phyloP scores from a whole-genome alignment of 2,888 invertebrate species.

The Agrochola macilenta region DNA sequence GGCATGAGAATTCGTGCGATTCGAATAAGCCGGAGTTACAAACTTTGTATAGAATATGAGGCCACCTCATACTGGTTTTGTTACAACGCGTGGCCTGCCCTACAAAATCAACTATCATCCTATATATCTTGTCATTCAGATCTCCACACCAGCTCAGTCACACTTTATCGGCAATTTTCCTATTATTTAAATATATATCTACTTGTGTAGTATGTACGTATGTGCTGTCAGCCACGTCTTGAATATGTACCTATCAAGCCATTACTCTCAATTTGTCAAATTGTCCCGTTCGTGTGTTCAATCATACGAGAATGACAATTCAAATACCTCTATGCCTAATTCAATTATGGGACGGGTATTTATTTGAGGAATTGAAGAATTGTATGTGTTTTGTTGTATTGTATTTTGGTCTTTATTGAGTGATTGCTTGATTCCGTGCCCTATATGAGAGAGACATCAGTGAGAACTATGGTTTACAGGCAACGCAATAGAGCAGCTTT shows the following conservation, averaged over 20 bases:
- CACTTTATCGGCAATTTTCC: conserved; percentile 48
- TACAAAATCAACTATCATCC: not conserved
- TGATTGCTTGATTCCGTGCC: conserved; percentile 12
- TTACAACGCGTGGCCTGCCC: not conserved
- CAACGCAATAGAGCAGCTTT: not conserved
- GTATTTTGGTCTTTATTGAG: conserved; percentile 22
- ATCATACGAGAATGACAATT: conserved; percentile 71
- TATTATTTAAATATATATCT: conserved; percentile 44
- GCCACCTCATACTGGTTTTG: not conserved
- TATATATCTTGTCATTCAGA: not conserved
- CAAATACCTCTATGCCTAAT: conserved; percentile 68
- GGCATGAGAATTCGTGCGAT: too few species aligned
- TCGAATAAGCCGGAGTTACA: not conserved
- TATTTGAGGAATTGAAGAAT: conserved; percentile 33
- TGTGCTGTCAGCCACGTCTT: conserved; percentile 36
- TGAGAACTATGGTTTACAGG: not conserved
- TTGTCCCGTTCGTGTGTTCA: conserved; percentile 75
- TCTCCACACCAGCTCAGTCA: conserved; percentile 6
- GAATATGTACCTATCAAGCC: conserved; percentile 70
- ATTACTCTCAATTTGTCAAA: conserved; percentile 87
- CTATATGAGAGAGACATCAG: not conserved
- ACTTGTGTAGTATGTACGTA: not conserved
- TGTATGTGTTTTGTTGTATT: conserved; percentile 35
- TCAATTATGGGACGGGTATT: conserved; percentile 65
- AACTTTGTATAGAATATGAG: too few species aligned